Evolutionary conservation across 2,888 invertebrate species (phyloP).

Genomic region (Pheosia tremula): DNA sequence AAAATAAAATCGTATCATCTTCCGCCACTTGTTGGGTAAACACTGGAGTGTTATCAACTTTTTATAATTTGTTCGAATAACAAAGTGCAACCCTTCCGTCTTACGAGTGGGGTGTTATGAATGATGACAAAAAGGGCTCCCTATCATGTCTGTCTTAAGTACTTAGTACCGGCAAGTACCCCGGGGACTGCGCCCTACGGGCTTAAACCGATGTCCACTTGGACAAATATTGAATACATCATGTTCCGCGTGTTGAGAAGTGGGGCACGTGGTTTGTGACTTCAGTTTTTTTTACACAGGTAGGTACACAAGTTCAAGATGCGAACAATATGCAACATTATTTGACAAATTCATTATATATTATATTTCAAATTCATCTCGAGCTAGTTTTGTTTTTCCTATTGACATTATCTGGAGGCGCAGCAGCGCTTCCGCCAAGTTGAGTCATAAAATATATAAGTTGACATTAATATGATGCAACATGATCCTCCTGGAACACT

Average conservation of each 20-base stretch:
- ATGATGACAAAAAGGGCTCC: slow-evolving; percentile 1
- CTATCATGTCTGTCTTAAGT: slow-evolving; percentile 2
- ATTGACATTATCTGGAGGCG: too few relatives aligned
- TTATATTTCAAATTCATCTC: too few relatives aligned
- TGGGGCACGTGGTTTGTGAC: not conserved
- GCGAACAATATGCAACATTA: too few relatives aligned
- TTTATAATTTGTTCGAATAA: not conserved
- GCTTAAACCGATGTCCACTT: not conserved
- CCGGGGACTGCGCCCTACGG: not conserved
- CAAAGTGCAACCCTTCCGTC: slow-evolving; percentile 1
- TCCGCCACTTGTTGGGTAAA: not conserved
- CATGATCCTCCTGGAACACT: too few relatives aligned
- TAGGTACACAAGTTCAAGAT: too few relatives aligned
- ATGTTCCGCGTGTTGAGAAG: not conserved
- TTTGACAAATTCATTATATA: too few relatives aligned
- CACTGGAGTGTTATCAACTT: not conserved
- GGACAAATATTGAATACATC: slow-evolving; percentile 3
- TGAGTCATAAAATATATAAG: too few relatives aligned
- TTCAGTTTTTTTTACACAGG: not conserved
- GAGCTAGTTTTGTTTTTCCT: too few relatives aligned
- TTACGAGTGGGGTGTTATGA: not conserved
- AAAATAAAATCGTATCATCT: not conserved
- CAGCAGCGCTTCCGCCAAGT: too few relatives aligned
- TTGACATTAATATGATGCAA: too few relatives aligned
- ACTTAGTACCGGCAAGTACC: not conserved